These are phyloP conservation scores for Lethenteron reissneri DNA, from an alignment of 2,113 vertebrate genomes.

Conservation along the genomic window DNA sequence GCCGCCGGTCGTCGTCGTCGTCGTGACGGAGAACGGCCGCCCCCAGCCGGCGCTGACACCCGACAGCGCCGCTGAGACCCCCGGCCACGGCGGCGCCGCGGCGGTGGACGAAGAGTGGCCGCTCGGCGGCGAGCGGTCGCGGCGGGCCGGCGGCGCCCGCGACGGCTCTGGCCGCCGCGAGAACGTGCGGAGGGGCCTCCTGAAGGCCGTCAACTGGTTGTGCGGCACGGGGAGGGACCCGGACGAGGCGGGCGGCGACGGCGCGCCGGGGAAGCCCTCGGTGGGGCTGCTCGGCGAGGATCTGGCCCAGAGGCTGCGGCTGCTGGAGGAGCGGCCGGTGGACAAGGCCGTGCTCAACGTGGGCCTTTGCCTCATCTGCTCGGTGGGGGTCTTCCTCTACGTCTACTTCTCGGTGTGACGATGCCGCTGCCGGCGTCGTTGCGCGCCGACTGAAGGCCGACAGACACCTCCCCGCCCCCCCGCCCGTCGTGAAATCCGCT, in stretches of 20 bases:
- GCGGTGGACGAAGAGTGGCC: no score
- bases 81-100: no score
- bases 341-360: slow-evolving; percentile 52
- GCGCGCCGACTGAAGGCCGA: no score
- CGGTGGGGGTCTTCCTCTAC: slow-evolving; percentile 75
- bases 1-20: no score
- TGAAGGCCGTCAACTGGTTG: slow-evolving; percentile 35
- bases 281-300: slow-evolving; percentile 69
- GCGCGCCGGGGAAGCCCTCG: slow-evolving; percentile 30
- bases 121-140: no score
- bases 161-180: slow-evolving; percentile 14
- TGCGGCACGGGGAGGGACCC: slow-evolving; percentile 25
- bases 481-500: no score
- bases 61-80: no score
- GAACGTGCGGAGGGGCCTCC: slow-evolving; percentile 43
- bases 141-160: no score
- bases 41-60: no score
- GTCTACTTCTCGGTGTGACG: slow-evolving; percentile 68
- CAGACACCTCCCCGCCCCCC: no score
- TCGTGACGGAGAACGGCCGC: no score
- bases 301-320: slow-evolving; percentile 34
- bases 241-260: slow-evolving; percentile 16
- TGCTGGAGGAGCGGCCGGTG: slow-evolving; percentile 65
- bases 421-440: no score
- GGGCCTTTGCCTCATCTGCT: slow-evolving; percentile 52